Evolutionary conservation across 2,888 invertebrate species (phyloP).

Genomic region (Ephialtes manifestator): DNA sequence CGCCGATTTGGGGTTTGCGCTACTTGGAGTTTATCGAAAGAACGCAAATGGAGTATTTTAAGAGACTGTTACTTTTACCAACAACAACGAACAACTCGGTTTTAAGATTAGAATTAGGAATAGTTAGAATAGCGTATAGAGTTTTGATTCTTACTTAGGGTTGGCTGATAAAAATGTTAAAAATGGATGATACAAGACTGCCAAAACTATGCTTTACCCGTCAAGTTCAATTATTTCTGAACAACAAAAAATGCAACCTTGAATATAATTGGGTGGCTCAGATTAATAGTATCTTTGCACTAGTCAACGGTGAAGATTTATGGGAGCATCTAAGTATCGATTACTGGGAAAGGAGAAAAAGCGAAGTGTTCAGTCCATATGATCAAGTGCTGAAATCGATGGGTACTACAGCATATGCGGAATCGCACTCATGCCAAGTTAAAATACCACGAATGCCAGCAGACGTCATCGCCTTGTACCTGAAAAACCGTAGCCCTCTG

Average conservation of each 20-base stretch:
- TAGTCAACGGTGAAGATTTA: background rate
- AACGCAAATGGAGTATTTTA: slow-evolving; percentile 44
- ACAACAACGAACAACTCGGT: background rate
- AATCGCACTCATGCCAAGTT: background rate
- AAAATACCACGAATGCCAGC: background rate
- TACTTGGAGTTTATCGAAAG: slow-evolving; percentile 41
- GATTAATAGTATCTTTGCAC: background rate
- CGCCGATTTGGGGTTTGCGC: slow-evolving; percentile 54
- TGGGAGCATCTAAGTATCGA: no score
- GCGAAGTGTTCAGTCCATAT: background rate
- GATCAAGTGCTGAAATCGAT: no score
- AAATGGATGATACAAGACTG: slow-evolving; percentile 9
- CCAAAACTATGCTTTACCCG: no score
- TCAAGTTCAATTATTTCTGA: slow-evolving; percentile 6
- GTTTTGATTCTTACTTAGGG: background rate
- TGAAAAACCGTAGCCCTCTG: background rate
- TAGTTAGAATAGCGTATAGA: slow-evolving; percentile 19
- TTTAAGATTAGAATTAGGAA: no score
- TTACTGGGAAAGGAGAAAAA: background rate
- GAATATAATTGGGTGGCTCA: slow-evolving; percentile 15
- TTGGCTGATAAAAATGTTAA: background rate
- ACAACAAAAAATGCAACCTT: background rate
- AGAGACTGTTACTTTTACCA: slow-evolving; percentile 35
- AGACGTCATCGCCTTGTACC: background rate
- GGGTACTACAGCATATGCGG: no score